These are phyloP conservation scores for Aix galericulata DNA, from an alignment of 2,113 vertebrate genomes.

Conservation along the genomic window DNA sequence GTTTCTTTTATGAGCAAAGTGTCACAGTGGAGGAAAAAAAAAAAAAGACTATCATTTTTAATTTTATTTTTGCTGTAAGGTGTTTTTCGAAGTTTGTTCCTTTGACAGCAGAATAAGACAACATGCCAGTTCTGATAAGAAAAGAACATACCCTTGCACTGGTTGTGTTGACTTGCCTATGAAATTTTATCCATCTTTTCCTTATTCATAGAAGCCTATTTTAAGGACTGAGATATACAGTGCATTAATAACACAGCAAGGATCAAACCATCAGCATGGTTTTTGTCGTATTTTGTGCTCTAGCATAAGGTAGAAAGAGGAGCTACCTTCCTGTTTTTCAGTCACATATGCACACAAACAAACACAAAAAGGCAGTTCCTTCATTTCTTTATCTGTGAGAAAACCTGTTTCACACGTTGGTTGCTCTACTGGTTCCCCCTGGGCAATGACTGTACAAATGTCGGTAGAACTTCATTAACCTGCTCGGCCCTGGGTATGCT, in stretches of 20 bases:
- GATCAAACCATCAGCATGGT: background rate
- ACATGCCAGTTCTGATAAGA: background rate
- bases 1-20: background rate
- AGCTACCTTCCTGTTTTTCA: background rate
- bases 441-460: background rate
- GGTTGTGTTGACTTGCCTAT: background rate
- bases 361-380: background rate
- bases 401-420: background rate
- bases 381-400: background rate
- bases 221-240: background rate
- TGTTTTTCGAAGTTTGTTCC: background rate
- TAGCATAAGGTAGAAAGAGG: background rate
- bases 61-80: background rate
- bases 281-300: background rate
- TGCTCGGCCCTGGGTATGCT: background rate
- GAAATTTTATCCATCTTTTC: background rate
- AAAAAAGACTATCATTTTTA: background rate
- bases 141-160: background rate
- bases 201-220: background rate
- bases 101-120: background rate
- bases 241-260: background rate
- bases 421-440: background rate
- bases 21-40: background rate
- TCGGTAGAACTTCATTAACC: background rate
- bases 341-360: background rate